phyloP scores from a whole-genome alignment of 2,797 vertebrate genomes.

The Hylomyscus alleni region DNA sequence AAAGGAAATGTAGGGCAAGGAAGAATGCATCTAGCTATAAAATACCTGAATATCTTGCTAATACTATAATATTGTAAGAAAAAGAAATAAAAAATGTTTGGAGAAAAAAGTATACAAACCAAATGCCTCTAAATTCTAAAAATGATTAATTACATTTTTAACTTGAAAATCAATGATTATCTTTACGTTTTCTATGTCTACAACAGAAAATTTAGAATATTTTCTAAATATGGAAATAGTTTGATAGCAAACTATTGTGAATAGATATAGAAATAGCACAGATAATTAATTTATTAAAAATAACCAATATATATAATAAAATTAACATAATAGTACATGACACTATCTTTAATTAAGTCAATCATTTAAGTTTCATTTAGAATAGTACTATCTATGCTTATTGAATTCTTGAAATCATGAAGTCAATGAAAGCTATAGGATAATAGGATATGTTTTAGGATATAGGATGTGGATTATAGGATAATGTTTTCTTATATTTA shows the following conservation, averaged over 20 bases:
- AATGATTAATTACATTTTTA: constrained; percentile 56
- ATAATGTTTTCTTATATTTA: neutral
- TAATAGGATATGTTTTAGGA: neutral
- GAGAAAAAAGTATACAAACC: neutral
- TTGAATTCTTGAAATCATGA: neutral
- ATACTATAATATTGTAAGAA: neutral
- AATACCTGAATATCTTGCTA: neutral
- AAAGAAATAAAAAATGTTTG: neutral
- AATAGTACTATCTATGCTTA: neutral
- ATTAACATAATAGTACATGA: neutral
- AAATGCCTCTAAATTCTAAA: neutral
- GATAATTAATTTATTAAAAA: neutral
- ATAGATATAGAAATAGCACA: neutral
- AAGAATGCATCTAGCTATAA: neutral
- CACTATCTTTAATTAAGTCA: neutral
- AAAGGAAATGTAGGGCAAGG: too few species aligned
- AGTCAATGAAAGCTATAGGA: neutral
- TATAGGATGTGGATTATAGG: neutral
- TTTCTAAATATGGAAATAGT: constrained; percentile 46
- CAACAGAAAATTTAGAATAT: constrained; percentile 22
- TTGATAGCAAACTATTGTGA: constrained; percentile 24
- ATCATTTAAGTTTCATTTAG: constrained; percentile 37
- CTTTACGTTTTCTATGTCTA: neutral
- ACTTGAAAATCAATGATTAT: constrained; percentile 52
- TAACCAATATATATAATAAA: neutral